These are phyloP conservation scores for Tuberolachnus salignus DNA, from an alignment of 2,888 invertebrate species.

Conservation along the genomic window DNA sequence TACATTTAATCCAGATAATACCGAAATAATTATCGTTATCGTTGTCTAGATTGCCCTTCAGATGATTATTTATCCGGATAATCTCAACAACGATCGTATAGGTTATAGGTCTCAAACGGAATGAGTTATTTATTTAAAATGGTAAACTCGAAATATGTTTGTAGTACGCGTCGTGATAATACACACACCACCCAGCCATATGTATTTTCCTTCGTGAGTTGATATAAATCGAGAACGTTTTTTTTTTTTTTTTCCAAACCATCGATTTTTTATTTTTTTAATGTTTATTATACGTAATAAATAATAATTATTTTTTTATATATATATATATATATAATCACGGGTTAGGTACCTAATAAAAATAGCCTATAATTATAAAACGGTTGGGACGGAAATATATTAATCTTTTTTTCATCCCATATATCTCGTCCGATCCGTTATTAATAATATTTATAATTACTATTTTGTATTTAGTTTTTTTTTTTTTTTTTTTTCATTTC, in stretches of 20 bases:
- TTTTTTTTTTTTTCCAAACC: neutral
- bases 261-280: slow-evolving; percentile 9
- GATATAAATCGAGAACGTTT: slow-evolving; percentile 6
- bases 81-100: too few species aligned
- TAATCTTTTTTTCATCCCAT: neutral
- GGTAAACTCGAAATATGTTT: neutral
- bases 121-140: too few species aligned
- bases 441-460: slow-evolving; percentile 20
- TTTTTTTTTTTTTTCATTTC: too few species aligned
- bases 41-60: too few species aligned
- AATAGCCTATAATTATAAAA: neutral
- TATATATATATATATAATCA: too few species aligned
- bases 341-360: neutral
- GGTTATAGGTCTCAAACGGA: too few species aligned
- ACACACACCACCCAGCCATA: neutral
- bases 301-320: slow-evolving; percentile 6
- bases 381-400: neutral
- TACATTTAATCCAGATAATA: too few species aligned
- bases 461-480: neutral
- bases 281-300: slow-evolving; percentile 8
- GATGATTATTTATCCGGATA: too few species aligned
- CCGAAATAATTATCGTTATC: too few species aligned
- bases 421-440: neutral
- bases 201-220: neutral
- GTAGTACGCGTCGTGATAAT: neutral